These are phyloP conservation scores for Labrus mixtus DNA, from an alignment of 2,113 vertebrate species.

Conservation along the genomic window DNA sequence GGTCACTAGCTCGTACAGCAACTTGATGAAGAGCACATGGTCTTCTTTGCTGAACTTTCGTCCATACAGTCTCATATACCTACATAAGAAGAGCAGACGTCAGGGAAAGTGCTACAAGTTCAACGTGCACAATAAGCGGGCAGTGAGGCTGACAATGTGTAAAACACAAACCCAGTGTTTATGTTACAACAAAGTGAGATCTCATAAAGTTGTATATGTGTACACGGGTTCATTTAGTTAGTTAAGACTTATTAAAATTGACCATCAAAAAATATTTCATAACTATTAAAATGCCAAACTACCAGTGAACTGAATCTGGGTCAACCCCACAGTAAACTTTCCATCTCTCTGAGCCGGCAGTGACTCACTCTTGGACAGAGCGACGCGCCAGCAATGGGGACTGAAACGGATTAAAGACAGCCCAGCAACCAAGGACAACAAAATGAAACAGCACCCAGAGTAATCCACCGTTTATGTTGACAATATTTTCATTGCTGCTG, in stretches of 20 bases:
- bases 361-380: conserved; percentile 66
- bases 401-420: conserved; percentile 62
- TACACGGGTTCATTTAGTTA: not conserved
- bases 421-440: conserved; percentile 42
- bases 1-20: conserved; percentile 95
- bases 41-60: conserved; percentile 99
- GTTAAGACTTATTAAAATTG: not conserved
- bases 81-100: conserved; percentile 65
- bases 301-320: conserved; percentile 69
- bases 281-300: conserved; percentile 31
- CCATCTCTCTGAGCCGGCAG: conserved; percentile 67
- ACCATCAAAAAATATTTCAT: conserved; percentile 12
- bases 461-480: conserved; percentile 2
- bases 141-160: not conserved
- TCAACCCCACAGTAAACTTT: conserved; percentile 73
- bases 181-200: not conserved
- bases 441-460: conserved; percentile 38
- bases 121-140: not conserved
- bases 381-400: conserved; percentile 55
- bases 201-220: not conserved
- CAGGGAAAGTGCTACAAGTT: not conserved
- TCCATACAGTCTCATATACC: conserved; percentile 96
- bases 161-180: not conserved
- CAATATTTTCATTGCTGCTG: not conserved
- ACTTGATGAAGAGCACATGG: conserved; percentile 96